A percentile compares a stretch with the other conserved stretches of the same genome.
Evolutionary conservation across 2,113 vertebrate species (phyloP).

Genomic region (Oryzias woworae): DNA sequence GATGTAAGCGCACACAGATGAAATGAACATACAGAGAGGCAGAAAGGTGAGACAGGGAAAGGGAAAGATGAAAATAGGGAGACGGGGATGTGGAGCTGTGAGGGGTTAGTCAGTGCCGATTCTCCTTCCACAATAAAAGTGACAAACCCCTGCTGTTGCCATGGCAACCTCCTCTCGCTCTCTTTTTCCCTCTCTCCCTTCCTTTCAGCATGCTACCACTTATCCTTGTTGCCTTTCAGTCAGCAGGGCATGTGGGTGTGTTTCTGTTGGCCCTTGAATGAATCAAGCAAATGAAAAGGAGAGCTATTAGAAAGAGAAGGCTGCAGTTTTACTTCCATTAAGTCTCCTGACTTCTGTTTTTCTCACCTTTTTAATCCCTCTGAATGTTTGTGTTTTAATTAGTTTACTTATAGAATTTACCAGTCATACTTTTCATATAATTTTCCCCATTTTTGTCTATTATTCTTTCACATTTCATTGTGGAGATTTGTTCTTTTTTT

Average conservation of each 20-base stretch:
- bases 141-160: constrained; percentile 64
- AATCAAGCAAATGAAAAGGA: constrained; percentile 65
- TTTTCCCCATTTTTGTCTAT: no score
- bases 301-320: constrained; percentile 51
- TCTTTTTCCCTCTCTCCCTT: constrained; percentile 37
- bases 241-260: constrained; percentile 64
- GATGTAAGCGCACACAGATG: constrained; percentile 25
- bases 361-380: not conserved
- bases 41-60: constrained; percentile 34
- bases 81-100: constrained; percentile 3
- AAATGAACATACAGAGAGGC: constrained; percentile 22
- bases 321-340: constrained; percentile 11
- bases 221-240: constrained; percentile 71
- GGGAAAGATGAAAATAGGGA: constrained; percentile 7
- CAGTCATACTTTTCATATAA: not conserved
- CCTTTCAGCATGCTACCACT: constrained; percentile 68
- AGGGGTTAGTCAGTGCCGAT: constrained; percentile 44
- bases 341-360: constrained; percentile 13
- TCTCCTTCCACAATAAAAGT: constrained; percentile 67
- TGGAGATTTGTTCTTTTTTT: no score
- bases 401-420: not conserved
- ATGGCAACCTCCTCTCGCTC: constrained; percentile 66
- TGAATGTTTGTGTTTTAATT: not conserved
- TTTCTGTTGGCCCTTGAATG: constrained; percentile 59
- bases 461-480: no score